A percentile compares a stretch with the other conserved stretches of the same genome.
Evolutionary conservation across 2,888 invertebrate species (phyloP).

Genomic region (Cecidostiba fungosa): DNA sequence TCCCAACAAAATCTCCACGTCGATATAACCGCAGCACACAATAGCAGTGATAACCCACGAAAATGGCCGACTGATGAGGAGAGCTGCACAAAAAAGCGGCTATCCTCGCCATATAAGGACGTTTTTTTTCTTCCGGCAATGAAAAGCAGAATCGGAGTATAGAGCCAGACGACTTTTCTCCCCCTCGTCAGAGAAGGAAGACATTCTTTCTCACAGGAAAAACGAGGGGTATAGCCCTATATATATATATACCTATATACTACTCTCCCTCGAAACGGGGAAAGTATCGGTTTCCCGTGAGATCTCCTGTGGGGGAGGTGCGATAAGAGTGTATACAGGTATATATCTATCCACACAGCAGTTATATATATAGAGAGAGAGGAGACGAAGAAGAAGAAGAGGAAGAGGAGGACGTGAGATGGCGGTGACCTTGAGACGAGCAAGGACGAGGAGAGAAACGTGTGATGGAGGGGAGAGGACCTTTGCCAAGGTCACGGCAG

Average conservation of each 20-base stretch:
- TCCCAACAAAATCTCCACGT: background rate
- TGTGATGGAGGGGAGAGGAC: slow-evolving; percentile 33
- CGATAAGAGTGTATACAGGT: background rate
- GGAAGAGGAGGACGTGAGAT: background rate
- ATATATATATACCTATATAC: background rate
- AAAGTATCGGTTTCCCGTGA: slow-evolving; percentile 25
- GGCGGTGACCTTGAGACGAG: slow-evolving; percentile 47
- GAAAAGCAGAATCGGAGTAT: background rate
- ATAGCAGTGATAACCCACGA: background rate
- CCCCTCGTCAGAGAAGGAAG: background rate
- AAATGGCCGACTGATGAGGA: background rate
- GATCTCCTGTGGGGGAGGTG: background rate
- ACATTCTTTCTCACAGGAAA: background rate
- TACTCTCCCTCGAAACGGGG: background rate
- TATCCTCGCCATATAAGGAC: background rate
- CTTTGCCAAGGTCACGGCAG: slow-evolving; percentile 50
- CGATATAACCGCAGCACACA: background rate
- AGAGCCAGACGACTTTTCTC: background rate
- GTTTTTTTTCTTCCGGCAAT: background rate
- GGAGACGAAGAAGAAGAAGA: background rate
- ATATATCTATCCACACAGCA: background rate
- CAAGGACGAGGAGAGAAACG: slow-evolving; percentile 24
- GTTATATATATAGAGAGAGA: background rate
- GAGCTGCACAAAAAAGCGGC: background rate
- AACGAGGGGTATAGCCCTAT: background rate